phyloP scores from a whole-genome alignment of 2,113 vertebrate species.

The Eretmochelys imbricata region DNA sequence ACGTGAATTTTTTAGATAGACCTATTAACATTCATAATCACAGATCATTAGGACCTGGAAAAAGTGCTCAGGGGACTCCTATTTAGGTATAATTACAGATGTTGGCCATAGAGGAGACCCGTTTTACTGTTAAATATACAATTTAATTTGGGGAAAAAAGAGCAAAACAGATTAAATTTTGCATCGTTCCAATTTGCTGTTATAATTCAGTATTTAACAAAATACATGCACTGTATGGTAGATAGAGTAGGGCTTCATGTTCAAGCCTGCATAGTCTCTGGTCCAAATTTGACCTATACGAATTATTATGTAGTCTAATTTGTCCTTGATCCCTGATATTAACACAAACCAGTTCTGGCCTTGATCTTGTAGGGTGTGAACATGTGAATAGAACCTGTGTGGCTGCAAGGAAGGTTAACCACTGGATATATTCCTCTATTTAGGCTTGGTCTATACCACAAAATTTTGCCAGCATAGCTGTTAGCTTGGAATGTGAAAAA shows the following conservation, averaged over 20 bases:
- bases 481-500: not conserved
- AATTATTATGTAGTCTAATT: slow-evolving; percentile 34
- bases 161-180: not conserved
- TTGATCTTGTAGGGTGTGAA: slow-evolving; percentile 31
- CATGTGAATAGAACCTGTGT: slow-evolving; percentile 39
- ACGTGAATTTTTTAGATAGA: not conserved
- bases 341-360: not conserved
- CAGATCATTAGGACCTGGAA: not conserved
- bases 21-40: slow-evolving; percentile 5
- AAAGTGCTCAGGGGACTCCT: not conserved
- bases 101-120: not conserved
- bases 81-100: not conserved
- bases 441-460: not conserved
- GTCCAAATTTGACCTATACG: slow-evolving; percentile 25
- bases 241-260: not conserved
- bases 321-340: not conserved
- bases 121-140: not conserved
- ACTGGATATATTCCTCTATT: not conserved
- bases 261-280: not conserved
- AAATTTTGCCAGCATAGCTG: not conserved
- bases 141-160: not conserved
- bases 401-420: slow-evolving; percentile 30
- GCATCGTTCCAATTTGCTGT: not conserved
- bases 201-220: not conserved
- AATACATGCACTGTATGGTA: slow-evolving; percentile 9